phyloP scores from a whole-genome alignment of 2,113 vertebrate genomes.

The Accipiter virgatus region DNA sequence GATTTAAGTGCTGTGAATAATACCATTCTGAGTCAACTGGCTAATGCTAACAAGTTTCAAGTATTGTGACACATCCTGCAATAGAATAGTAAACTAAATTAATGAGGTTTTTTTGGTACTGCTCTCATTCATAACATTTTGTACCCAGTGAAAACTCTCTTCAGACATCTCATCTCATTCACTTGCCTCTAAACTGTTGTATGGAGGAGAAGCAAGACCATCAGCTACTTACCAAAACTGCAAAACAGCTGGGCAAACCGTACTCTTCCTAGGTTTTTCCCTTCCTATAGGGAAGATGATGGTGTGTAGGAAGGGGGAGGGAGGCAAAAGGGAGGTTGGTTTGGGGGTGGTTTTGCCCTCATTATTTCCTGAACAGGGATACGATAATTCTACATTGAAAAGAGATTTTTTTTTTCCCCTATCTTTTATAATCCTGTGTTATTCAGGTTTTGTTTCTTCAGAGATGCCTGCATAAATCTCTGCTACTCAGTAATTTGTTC shows the following conservation, averaged over 20 bases:
- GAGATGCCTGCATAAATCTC: not conserved
- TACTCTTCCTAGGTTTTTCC: not conserved
- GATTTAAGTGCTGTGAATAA: not conserved
- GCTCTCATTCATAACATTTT: constrained; percentile 25
- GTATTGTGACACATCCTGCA: not conserved
- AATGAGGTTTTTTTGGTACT: not conserved
- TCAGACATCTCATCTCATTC: not conserved
- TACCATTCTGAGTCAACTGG: constrained; percentile 11
- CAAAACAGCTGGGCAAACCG: not conserved
- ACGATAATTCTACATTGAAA: not conserved
- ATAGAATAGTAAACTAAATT: not conserved
- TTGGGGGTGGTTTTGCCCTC: not conserved
- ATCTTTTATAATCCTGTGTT: not conserved
- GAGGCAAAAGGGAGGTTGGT: not conserved
- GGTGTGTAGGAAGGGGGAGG: not conserved
- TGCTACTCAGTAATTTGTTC: not conserved
- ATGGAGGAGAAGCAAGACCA: not conserved
- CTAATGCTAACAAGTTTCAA: not conserved
- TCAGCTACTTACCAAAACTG: not conserved
- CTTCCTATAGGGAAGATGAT: not conserved
- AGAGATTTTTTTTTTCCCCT: accelerated
- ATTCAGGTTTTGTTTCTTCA: not conserved
- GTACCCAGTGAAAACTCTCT: not conserved
- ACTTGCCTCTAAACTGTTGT: not conserved
- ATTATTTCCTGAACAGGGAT: not conserved